Evolutionary conservation across 2,888 invertebrate species (phyloP), one percentile per base, ranked within the genome.

Genomic region (Xestia xanthographa): DNA sequence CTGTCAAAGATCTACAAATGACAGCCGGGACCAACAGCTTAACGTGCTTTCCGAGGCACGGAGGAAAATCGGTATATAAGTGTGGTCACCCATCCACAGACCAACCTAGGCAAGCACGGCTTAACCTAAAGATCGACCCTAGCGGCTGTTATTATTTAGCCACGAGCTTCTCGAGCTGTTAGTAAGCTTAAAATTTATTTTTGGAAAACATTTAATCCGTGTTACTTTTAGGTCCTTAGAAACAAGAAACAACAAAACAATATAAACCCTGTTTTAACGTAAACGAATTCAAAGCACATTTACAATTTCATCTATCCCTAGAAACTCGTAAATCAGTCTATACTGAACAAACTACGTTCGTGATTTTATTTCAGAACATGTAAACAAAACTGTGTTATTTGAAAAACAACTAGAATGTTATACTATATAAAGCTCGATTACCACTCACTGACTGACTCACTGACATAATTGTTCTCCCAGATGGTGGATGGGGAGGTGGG

Each of bases 281-380:
- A 22, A 45, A 45, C 17, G 17, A 56, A 56, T 56, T 34, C 9
- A n/a, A 58, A 67, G 11, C 6, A 29, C 11, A 58, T n/a, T 75
- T 6, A 26, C 22, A 9, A 29, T 68, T 76, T 62, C 0, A 70
- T 50, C 22, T 14, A 17, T 34, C 14, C 41, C 34, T 48, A 50
- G n/a, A 58, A 11, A 34, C 22, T 50, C 22, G 22, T 79, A 50
- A 70, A 79, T 50, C 43, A 43, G 53, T 80, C 17, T n/a, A 6
- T n/a, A 63, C 12, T 11, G 9, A 29, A 53, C 1, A 26, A 58
- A 29, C 29, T 58, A 20, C 17, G 20, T 58, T 9, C 9, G 58
- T 58, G 58, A 20, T 58, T 58, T 20, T 20, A 20, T 58, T 58
- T 29, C 29, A 17, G 9, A 29, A 29, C 9, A 29, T 20, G 34